Evolutionary conservation across 1,140 invertebrate genomes (phyloP).

Genomic region (Drosophila punjabiensis): DNA sequence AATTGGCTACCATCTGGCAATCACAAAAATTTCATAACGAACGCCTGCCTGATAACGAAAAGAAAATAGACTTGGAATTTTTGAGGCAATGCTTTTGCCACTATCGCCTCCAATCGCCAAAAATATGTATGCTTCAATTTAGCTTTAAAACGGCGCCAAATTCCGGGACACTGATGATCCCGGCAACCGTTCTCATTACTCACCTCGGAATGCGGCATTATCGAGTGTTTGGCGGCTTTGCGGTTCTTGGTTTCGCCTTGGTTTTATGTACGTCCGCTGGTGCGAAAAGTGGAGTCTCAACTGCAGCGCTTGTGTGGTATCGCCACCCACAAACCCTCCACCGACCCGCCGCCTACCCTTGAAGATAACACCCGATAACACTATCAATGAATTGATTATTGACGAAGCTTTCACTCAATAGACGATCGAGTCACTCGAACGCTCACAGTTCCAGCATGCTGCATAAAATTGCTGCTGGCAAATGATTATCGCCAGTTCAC

Average conservation of each 20-base stretch:
- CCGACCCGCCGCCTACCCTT: slow-evolving; percentile 3
- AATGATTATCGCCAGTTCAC: slow-evolving; percentile 1
- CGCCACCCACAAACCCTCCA: neutral
- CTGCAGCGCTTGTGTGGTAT: slow-evolving; percentile 24
- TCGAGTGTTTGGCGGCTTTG: slow-evolving; percentile 6
- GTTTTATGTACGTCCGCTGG: slow-evolving; percentile 17
- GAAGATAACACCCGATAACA: slow-evolving; percentile 60
- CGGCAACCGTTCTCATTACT: slow-evolving; percentile 11
- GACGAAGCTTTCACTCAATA: slow-evolving; percentile 51
- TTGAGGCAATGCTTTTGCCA: slow-evolving; percentile 5
- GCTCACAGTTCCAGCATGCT: neutral
- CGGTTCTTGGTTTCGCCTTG: neutral
- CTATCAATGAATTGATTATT: slow-evolving; percentile 64
- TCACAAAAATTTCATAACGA: slow-evolving; percentile 27
- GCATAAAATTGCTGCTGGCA: neutral
- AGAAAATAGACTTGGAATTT: slow-evolving; percentile 11
- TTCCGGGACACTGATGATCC: slow-evolving; percentile 15
- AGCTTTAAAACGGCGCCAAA: slow-evolving; percentile 10
- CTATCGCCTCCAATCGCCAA: neutral
- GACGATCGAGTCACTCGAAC: slow-evolving; percentile 6
- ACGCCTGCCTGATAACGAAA: slow-evolving; percentile 16
- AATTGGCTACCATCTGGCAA: slow-evolving; percentile 21
- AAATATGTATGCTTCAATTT: slow-evolving; percentile 3
- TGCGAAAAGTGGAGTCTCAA: slow-evolving; percentile 22
- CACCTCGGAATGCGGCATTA: slow-evolving; percentile 44